These are phyloP conservation scores for Myotis yumanensis DNA, from an alignment of 2,113 vertebrate species.

Conservation along the genomic window DNA sequence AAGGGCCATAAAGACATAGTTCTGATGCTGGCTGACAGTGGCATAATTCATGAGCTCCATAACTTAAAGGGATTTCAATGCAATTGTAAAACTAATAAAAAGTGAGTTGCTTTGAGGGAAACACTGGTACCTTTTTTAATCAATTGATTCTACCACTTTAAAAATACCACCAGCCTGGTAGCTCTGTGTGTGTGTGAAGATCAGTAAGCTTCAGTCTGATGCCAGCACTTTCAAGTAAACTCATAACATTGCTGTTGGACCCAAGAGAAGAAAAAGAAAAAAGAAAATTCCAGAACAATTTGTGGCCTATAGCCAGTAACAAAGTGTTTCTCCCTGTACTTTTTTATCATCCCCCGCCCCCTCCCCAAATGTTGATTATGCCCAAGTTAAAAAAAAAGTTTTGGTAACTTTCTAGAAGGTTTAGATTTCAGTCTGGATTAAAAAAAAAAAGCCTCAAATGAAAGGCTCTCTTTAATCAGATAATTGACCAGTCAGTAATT, in stretches of 20 bases:
- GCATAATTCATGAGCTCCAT: constrained; percentile 81
- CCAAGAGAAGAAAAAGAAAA: not conserved
- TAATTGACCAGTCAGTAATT: constrained; percentile 87
- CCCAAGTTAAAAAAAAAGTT: constrained; percentile 73
- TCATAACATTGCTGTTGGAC: not conserved
- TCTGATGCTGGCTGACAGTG: constrained; percentile 82
- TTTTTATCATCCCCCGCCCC: constrained; percentile 52
- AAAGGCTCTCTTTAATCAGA: constrained; percentile 91
- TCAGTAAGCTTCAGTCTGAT: constrained; percentile 73
- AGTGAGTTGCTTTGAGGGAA: constrained; percentile 74
- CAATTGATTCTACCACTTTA: constrained; percentile 73
- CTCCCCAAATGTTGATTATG: constrained; percentile 70
- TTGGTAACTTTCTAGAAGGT: constrained; percentile 79
- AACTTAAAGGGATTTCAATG: constrained; percentile 84
- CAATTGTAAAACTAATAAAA: constrained; percentile 84
- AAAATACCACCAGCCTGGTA: constrained; percentile 70
- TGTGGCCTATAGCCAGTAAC: constrained; percentile 69
- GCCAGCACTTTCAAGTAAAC: constrained; percentile 35
- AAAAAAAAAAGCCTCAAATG: constrained; percentile 76
- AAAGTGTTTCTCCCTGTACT: constrained; percentile 71
- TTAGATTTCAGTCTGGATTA: constrained; percentile 82
- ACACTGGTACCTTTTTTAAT: constrained; percentile 76
- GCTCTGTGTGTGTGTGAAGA: constrained; percentile 33
- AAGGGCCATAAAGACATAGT: constrained; percentile 81
- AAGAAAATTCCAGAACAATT: constrained; percentile 57